Base-by-base conservation (phyloP, 2,113 vertebrate genomes). In the Promerops cafer region DNA sequence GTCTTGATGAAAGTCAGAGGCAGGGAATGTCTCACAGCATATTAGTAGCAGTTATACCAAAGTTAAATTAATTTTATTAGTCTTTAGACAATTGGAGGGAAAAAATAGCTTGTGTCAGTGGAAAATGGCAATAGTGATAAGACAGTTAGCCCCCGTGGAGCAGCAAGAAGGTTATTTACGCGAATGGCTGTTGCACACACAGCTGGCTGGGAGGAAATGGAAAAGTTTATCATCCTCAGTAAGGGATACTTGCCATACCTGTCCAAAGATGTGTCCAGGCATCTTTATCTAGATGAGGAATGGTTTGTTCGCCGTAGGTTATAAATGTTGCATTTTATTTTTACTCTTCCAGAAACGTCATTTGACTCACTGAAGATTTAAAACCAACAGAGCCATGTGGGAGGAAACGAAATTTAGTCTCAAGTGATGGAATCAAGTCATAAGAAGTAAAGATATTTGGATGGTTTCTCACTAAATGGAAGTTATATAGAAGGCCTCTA, bases 401-500 rank as follows among this genome's bases (percentile, higher is more conserved):
- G 59, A 90, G 77, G 83, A 75, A 76, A 95, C 5, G 24, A 88
- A 78, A 71, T 87, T 96, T 93, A 77, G 56, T 65, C 77, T 88
- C n/a, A 44, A 76, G 49, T 56, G 77, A 66, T 8, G 26, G 42
- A 71, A 45, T 64, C 70, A 49, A 65, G 28, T 57, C 33, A 56
- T 79, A 59, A 89, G 66, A 78, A 88, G 10, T 60, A 49, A 56
- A 60, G 83, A 66, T 24, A 40, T 69, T 59, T 83, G 50, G 59
- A 90, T 31, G 30, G 16, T 61, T 93, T 87, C 37, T 89, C 35
- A 37, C 75, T 95, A 87, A 86, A 98, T 96, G 96, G 93, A 92
- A 13, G 22, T 93, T 52, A 69, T 91, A 19, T 70, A 91, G 28
- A 72, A 66, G 66, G 49, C 59, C 26, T 69, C 79, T 65, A 82